A percentile compares a stretch with the other conserved stretches of the same genome.
Evolutionary conservation across 2,797 vertebrate genomes (phyloP).

Genomic region (Decapterus maruadsi): DNA sequence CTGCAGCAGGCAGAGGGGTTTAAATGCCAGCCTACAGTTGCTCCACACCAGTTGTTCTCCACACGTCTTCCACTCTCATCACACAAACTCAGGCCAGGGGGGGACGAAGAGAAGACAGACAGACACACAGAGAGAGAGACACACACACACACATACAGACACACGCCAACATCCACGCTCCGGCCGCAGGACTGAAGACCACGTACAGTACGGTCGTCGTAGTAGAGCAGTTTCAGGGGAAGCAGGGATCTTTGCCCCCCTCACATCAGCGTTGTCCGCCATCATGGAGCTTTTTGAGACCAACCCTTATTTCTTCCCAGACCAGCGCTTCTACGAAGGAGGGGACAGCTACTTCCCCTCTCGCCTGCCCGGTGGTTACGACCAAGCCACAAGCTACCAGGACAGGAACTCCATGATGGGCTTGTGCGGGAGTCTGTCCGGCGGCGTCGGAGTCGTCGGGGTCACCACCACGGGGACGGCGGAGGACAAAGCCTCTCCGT

Average conservation of each 20-base stretch:
- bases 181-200: conserved; percentile 66
- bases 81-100: conserved; percentile 74
- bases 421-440: conserved; percentile 86
- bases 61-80: conserved; percentile 83
- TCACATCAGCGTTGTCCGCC: conserved; percentile 51
- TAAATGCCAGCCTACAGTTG: conserved; percentile 99
- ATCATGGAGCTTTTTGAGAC: conserved; percentile 98
- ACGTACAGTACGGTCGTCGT: not conserved
- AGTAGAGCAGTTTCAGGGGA: conserved; percentile 58
- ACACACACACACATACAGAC: conserved; percentile 55
- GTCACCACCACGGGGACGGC: conserved; percentile 71
- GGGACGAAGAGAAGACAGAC: conserved; percentile 51
- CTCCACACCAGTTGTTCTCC: conserved; percentile 91
- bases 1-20: conserved; percentile 96
- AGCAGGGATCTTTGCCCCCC: conserved; percentile 60
- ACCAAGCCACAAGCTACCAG: conserved; percentile 86
- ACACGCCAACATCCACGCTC: conserved; percentile 50
- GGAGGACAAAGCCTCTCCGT: conserved; percentile 92
- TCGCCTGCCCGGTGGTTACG: conserved; percentile 89
- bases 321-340: conserved; percentile 97
- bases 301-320: conserved; percentile 96
- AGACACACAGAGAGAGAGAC: conserved; percentile 36
- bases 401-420: conserved; percentile 89
- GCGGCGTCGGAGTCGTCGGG: conserved; percentile 76
- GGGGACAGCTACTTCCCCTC: conserved; percentile 93